A percentile compares a stretch with the other conserved stretches of the same genome.
phyloP scores from a whole-genome alignment of 2,888 invertebrate genomes.

The Nesidiocoris tenuis region DNA sequence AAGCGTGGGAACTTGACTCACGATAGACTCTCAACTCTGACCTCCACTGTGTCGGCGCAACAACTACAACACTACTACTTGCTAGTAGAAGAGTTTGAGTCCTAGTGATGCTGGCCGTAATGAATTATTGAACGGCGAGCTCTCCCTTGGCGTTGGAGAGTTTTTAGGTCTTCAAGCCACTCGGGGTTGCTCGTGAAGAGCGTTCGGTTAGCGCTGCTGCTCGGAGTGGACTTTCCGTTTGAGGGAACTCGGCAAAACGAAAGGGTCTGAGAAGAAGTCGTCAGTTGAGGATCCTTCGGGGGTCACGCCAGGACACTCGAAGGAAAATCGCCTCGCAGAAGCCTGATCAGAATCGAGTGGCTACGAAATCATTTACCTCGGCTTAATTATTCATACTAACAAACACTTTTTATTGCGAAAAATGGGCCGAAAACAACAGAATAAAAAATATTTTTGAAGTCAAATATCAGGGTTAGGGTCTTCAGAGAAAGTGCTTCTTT shows the following conservation, averaged over 20 bases:
- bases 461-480: too few relatives aligned
- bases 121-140: constrained; percentile 38
- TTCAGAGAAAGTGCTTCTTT: too few relatives aligned
- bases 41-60: constrained; percentile 30
- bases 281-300: not conserved
- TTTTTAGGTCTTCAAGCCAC: constrained; percentile 19
- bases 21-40: constrained; percentile 42
- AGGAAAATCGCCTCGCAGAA: not conserved
- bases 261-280: not conserved
- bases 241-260: not conserved
- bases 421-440: too few relatives aligned
- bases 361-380: too few relatives aligned
- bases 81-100: not conserved
- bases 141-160: constrained; percentile 18
- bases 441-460: too few relatives aligned
- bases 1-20: constrained; percentile 42
- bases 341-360: not conserved
- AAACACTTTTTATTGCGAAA: too few relatives aligned
- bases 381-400: too few relatives aligned
- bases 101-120: constrained; percentile 16
- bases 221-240: not conserved
- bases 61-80: constrained; percentile 13
- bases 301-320: not conserved
- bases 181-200: constrained; percentile 3
- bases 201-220: not conserved